phyloP scores from a whole-genome alignment of 1,140 invertebrate species.

The Euura lappo region DNA sequence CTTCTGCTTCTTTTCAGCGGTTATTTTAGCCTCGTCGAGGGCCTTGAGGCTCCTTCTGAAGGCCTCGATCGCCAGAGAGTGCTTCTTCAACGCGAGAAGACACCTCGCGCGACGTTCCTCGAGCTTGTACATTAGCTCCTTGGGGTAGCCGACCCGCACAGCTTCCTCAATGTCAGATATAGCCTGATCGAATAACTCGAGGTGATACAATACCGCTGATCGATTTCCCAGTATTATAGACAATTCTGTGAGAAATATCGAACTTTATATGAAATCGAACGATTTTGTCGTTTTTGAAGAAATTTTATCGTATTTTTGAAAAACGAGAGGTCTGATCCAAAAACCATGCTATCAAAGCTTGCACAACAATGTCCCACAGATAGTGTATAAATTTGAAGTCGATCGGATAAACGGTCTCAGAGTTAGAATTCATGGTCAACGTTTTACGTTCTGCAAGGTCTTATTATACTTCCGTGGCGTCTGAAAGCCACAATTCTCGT shows the following conservation, averaged over 20 bases:
- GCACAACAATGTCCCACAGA: no score
- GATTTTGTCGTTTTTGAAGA: no score
- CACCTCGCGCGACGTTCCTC: constrained; percentile 79
- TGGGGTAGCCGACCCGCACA: constrained; percentile 74
- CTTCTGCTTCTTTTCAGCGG: constrained; percentile 69
- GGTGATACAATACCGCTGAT: constrained; percentile 84
- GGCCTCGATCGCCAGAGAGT: constrained; percentile 70
- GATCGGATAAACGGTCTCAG: no score
- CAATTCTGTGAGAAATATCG: constrained; percentile 58
- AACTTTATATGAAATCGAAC: no score
- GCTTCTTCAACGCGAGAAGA: constrained; percentile 73
- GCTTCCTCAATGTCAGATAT: constrained; percentile 76
- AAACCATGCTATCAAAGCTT: no score
- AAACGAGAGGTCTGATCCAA: no score
- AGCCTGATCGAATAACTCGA: constrained; percentile 72
- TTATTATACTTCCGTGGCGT: no score
- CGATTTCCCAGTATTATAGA: constrained; percentile 84
- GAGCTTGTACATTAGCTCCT: constrained; percentile 77
- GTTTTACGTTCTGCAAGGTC: no score
- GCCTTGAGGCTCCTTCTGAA: constrained; percentile 70
- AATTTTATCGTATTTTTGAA: no score
- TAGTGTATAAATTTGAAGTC: no score
- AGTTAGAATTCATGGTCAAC: no score
- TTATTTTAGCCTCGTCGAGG: constrained; percentile 70
- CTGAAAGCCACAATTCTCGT: no score